Evolutionary conservation across 2,888 invertebrate genomes (phyloP).

Genomic region (Dyspetes luteomarginatus): DNA sequence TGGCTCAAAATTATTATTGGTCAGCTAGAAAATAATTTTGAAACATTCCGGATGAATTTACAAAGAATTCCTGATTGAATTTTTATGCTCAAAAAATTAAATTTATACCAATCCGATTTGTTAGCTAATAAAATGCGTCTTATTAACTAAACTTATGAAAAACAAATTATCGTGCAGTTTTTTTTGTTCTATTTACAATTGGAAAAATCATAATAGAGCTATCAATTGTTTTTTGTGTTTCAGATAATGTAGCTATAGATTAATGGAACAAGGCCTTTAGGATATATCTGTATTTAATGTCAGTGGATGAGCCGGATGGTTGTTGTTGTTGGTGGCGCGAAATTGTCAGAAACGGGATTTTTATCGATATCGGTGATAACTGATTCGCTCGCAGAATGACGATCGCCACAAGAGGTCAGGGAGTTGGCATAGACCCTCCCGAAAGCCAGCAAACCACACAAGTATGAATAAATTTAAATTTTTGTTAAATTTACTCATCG

Average conservation of each 20-base stretch:
- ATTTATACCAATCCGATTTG: no score
- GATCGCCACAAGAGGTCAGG: constrained; percentile 87
- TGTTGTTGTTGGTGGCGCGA: constrained; percentile 77
- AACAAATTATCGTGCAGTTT: background rate
- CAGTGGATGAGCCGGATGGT: constrained; percentile 81
- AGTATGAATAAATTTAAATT: constrained; percentile 68
- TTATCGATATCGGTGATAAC: constrained; percentile 69
- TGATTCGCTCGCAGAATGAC: constrained; percentile 84
- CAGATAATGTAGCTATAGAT: constrained; percentile 83
- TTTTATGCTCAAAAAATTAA: no score
- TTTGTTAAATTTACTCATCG: background rate
- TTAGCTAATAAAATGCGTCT: no score
- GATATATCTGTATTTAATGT: constrained; percentile 82
- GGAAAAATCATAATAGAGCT: background rate
- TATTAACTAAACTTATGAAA: no score
- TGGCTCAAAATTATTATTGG: background rate
- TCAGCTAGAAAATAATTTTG: background rate
- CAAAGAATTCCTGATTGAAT: no score
- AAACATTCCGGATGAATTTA: no score
- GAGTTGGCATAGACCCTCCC: constrained; percentile 85
- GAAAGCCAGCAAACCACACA: constrained; percentile 83
- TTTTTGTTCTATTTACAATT: background rate
- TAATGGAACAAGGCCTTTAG: constrained; percentile 82
- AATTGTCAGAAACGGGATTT: constrained; percentile 77
- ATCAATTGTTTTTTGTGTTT: constrained; percentile 70